Base-by-base conservation (phyloP, 1,140 invertebrate species). In the Thalassaphorura encarpata region DNA sequence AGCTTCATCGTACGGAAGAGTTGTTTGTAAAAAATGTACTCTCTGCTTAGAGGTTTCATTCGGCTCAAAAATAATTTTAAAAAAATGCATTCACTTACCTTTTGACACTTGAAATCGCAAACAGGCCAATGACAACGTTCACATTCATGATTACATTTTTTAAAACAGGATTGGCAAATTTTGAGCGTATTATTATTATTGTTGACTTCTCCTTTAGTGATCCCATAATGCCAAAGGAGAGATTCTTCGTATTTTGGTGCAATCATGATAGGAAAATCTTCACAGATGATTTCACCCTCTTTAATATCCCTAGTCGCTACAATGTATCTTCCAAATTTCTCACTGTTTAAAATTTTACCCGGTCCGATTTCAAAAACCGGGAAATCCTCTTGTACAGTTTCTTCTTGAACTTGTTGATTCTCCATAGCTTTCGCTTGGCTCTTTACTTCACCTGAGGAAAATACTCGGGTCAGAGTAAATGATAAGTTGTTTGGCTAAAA, bases 261-360 rank as follows among this genome's bases (percentile, higher is more conserved):
- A 5, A 51, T n/a, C 48, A 51, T 51, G 29, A 51, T 26, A 4
- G 48, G 48, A 18, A 6, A 33, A n/a, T 51, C 48, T 36, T 51
- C 48, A 15, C 23, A 21, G 21, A 51, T 51, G 3, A 18, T 5
- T 8, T 51, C 48, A 19, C 28, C 48, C 3, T 26, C 4, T 51
- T 51, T 18, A 16, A 51, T 51, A 8, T 3, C n/a, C 16, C 48
- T 26, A 36, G 21, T 39, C 18, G 48, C 48, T 19, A 51, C 48
- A 11, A 51, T 39, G 48, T 36, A 51, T 3, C 3, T 27, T 8
- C 48, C 48, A n/a, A 33, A 51, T 11, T 36, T 11, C 11, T 36
- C 33, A 36, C n/a, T 36, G 33, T n/a, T 11, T n/a, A 11, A 11
- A n/a, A 36, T 36, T 11, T 11, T 11, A 11, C 33, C 33, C n/a